phyloP scores from a whole-genome alignment of 1,140 invertebrate species.

The Pseudomyrmex flavicornis region DNA sequence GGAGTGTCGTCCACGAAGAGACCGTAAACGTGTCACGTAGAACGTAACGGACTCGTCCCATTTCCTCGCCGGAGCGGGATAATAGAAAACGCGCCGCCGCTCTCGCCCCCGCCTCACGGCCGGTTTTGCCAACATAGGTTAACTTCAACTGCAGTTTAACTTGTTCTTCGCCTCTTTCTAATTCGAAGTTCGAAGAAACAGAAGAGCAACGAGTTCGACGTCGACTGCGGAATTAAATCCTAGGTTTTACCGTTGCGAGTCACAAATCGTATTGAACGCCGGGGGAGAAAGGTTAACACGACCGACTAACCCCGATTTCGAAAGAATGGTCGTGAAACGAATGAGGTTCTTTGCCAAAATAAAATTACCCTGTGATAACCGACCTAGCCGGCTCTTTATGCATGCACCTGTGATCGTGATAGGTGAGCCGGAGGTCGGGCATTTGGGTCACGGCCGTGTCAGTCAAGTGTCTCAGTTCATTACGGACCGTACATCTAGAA shows the following conservation, averaged over 20 bases:
- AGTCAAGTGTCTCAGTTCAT: slow-evolving; percentile 41
- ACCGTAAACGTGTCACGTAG: slow-evolving; percentile 29
- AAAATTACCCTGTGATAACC: slow-evolving; percentile 38
- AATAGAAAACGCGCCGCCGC: slow-evolving; percentile 36
- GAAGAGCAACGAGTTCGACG: neutral
- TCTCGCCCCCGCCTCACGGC: neutral
- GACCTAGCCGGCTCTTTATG: slow-evolving; percentile 22
- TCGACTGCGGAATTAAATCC: neutral
- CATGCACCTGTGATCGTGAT: slow-evolving; percentile 50
- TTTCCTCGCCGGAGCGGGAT: neutral
- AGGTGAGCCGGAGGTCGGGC: slow-evolving; percentile 27
- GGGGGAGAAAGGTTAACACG: neutral
- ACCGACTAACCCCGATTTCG: slow-evolving; percentile 19
- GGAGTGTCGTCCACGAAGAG: slow-evolving; percentile 4
- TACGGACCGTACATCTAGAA: neutral
- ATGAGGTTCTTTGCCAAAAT: slow-evolving; percentile 34
- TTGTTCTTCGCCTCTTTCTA: neutral
- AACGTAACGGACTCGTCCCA: slow-evolving; percentile 16
- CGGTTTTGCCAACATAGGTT: slow-evolving; percentile 19
- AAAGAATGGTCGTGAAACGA: slow-evolving; percentile 26
- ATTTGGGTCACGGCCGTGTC: slow-evolving; percentile 44
- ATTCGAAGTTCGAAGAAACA: neutral
- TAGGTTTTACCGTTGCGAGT: slow-evolving; percentile 1
- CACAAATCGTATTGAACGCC: neutral
- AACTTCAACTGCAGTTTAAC: slow-evolving; percentile 20